Percentiles rank a stretch among this genome's conserved stretches.
These are phyloP conservation scores for Malurus elegans DNA, from an alignment of 2,113 vertebrate genomes.

Conservation along the genomic window DNA sequence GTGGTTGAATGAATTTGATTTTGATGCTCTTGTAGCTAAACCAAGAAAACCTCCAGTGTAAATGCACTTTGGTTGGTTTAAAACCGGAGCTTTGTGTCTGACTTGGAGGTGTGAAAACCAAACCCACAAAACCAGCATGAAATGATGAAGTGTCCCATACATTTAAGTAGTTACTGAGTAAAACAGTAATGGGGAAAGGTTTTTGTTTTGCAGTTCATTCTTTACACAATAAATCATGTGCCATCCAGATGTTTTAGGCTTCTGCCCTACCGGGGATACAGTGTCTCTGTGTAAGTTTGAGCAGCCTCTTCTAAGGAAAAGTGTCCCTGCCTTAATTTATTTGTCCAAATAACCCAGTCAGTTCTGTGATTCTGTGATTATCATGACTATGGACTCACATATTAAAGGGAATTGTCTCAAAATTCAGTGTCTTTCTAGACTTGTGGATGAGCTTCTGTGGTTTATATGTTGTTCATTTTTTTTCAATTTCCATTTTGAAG, in stretches of 20 bases:
- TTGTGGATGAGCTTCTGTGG: accelerated
- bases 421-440: background rate
- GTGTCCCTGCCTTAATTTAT: background rate
- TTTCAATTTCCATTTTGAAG: background rate
- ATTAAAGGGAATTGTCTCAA: background rate
- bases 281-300: accelerated
- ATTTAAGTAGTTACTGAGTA: background rate
- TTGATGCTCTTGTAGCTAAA: background rate
- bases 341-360: background rate
- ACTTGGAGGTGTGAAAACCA: background rate
- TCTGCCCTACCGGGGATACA: accelerated
- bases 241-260: background rate
- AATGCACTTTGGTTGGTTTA: background rate
- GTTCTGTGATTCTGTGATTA: background rate
- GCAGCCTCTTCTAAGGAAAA: background rate
- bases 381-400: accelerated
- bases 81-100: background rate
- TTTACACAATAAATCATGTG: background rate
- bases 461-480: background rate
- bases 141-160: background rate
- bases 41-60: background rate
- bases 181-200: background rate
- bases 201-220: background rate
- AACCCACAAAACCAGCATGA: background rate
- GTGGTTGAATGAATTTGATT: background rate